Base-by-base conservation (phyloP, 1,140 invertebrate genomes). In the Hypsibius dujardini region DNA sequence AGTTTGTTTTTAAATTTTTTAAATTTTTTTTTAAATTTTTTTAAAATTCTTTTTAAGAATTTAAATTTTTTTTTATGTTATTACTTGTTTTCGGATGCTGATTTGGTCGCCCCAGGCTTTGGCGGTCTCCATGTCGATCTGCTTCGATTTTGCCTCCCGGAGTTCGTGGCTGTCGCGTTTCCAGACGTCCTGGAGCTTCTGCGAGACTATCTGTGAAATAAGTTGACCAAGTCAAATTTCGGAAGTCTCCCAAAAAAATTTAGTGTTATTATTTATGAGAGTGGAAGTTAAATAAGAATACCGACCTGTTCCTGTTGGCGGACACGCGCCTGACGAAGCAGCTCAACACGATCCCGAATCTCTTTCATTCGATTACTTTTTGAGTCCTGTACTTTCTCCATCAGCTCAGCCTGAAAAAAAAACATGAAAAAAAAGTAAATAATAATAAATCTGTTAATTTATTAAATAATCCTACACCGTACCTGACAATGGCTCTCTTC, bases 51-150 rank as follows among this genome's bases (percentile, higher is more conserved):
- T 28, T 28, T 28, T 28, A 28, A 28, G 28, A 28, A 28, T 28
- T 28, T 28, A 28, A 28, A 28, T 28, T 28, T 28, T 28, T 28
- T 28, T 28, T 28, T 28, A 28, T 15, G 3, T 15, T 67, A 12
- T 15, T 67, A 67, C 62, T 42, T 67, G 62, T 42, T 67, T 12
- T 15, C 42, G 12, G 62, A 67, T 67, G 62, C 12, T 7, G 45
- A 67, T 67, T 67, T 67, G 62, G 62, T 67, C 62, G 42, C 62
- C 62, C 62, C 62, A 67, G 3, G 62, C 62, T 67, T 67, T 67
- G 7, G 12, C 42, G 3, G 62, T 67, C 45, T 67, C 62, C 62
- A 67, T 7, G 42, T 67, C 42, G 7, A 67, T 42, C 45, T 67
- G 62, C 42, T 67, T 67, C 12, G 62, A 15, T 42, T 67, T 67